A percentile compares a stretch with the other conserved stretches of the same genome.
phyloP scores from a whole-genome alignment of 2,113 vertebrate species.

The Antennarius striatus region DNA sequence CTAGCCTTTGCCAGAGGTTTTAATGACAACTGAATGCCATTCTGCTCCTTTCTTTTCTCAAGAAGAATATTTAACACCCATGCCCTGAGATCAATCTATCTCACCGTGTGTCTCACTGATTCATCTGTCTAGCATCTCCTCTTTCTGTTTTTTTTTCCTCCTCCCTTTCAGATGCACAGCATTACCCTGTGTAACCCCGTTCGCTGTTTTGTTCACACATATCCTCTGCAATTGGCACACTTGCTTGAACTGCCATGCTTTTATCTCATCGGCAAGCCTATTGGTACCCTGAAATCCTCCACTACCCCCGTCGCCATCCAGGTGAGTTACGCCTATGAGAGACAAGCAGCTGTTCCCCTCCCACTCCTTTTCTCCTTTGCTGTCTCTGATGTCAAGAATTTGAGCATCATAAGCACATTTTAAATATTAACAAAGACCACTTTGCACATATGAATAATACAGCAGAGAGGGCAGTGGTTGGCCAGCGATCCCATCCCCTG shows the following conservation, averaged over 20 bases:
- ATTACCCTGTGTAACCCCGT: conserved; percentile 39
- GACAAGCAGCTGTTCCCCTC: conserved; percentile 51
- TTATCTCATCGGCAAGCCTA: conserved; percentile 54
- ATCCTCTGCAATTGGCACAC: conserved; percentile 43
- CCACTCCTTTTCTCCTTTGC: conserved; percentile 52
- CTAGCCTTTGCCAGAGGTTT: conserved; percentile 76
- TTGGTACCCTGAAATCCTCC: conserved; percentile 56
- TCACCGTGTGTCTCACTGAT: conserved; percentile 62
- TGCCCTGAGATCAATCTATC: conserved; percentile 66
- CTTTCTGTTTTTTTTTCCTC: conserved; percentile 18
- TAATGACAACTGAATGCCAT: conserved; percentile 84
- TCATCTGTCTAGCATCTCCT: conserved; percentile 51
- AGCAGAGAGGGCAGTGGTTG: conserved; percentile 76
- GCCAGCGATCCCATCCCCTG: conserved; percentile 75
- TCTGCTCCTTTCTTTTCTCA: conserved; percentile 62
- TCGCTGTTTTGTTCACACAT: conserved; percentile 36
- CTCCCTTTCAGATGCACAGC: conserved; percentile 46
- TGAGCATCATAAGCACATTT: conserved; percentile 83
- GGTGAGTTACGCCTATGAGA: conserved; percentile 48
- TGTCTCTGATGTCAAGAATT: conserved; percentile 69
- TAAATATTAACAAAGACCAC: conserved; percentile 87
- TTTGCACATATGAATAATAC: conserved; percentile 86
- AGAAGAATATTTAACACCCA: conserved; percentile 80
- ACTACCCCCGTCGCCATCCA: conserved; percentile 39
- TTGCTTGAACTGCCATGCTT: conserved; percentile 44